phyloP scores from a whole-genome alignment of 2,888 invertebrate genomes.

The Therioaphis trifolii region DNA sequence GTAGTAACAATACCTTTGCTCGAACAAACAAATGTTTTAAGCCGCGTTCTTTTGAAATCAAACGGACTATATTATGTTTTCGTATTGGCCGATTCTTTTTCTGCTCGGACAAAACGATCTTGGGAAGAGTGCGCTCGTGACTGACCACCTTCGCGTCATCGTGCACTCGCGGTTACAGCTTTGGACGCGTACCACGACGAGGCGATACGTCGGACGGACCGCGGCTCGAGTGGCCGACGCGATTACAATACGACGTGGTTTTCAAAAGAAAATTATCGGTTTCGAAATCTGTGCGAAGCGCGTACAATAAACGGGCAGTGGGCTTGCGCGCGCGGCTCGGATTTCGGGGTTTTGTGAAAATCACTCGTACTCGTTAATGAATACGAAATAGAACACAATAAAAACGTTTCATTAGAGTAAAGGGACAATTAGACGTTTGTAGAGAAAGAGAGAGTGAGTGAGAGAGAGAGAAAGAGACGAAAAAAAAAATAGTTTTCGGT shows the following conservation, averaged over 20 bases:
- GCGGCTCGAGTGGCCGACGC: not conserved
- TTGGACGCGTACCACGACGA: not conserved
- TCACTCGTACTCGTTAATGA: not conserved
- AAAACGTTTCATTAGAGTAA: not conserved
- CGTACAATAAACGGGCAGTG: no score
- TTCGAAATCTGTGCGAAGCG: not conserved
- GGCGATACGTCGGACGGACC: not conserved
- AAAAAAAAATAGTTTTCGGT: not conserved
- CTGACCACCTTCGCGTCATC: no score
- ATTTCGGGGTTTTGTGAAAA: not conserved
- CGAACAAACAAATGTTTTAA: no score
- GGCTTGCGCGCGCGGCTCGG: not conserved
- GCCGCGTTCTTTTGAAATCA: no score
- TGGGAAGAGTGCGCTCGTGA: no score
- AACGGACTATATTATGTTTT: no score
- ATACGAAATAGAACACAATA: not conserved
- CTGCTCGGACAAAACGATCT: no score
- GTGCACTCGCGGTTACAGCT: no score
- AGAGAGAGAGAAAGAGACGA: not conserved
- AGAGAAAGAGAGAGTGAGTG: not conserved
- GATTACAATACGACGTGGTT: not conserved
- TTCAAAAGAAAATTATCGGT: slow-evolving; percentile 13
- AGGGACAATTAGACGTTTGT: slow-evolving; percentile 1
- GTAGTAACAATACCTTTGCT: no score
- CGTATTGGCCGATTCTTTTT: no score